Base-by-base conservation (phyloP, 1,140 invertebrate species). In the Helicoverpa zea region DNA sequence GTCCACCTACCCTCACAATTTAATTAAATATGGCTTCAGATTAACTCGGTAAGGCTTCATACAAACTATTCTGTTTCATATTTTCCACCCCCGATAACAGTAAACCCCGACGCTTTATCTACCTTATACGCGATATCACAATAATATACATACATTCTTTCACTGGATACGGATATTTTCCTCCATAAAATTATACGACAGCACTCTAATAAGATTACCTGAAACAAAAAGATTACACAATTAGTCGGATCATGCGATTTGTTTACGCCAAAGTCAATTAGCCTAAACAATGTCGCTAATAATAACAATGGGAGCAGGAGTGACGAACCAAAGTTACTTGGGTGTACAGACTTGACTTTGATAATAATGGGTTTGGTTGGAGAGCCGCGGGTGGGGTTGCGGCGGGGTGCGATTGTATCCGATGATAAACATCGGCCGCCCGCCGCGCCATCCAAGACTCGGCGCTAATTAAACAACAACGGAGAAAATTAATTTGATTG, bases 1-100 rank as follows among this genome's bases (percentile, higher is more conserved):
- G 87, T 85, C 86, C 88, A 89, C 88, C 87, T 86, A 89, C 87
- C 80, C 81, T 81, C 89, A 91, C 90, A 95, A 94, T 95, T 95
- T 94, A 95, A 95, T 95, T 95, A 95, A 93, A 90, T 93, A 95
- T 81, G 94, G 92, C 92, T 95, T 95, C 94, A 90, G 94, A 95
- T 95, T 95, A 94, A 89, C 90, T 88, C 79, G 51, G 74, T 94
- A 86, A 72, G 94, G 92, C 91, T 94, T 95, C 93, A 88, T 88
- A 89, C 87, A 89, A 88, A 88, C 89, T 94, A 89, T 92, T 88
- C 84, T 80, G 88, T 94, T 94, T 92, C 92, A 93, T 92, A 90
- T 91, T 91, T 90, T 86, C 80, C 83, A 78, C 79, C 80, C 76
- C 79, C 80, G 70, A 76, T 80, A 80, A 68, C 51, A 51, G 47